Evolutionary conservation across 2,888 invertebrate species (phyloP).

Genomic region (Hirtodrosophila cameraria): DNA sequence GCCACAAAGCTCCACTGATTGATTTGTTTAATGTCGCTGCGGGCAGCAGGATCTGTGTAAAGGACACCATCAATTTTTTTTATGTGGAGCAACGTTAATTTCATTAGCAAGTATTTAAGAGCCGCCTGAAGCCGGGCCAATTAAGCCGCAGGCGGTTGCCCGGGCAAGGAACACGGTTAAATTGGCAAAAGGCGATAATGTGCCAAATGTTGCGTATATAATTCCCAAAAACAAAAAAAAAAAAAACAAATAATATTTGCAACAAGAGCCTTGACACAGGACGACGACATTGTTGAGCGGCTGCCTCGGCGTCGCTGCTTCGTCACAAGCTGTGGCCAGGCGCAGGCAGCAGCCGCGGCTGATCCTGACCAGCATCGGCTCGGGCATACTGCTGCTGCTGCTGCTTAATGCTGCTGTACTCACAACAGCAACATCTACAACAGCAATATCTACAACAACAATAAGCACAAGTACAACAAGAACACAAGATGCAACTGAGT

Average conservation of each 20-base stretch:
- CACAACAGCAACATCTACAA: slow-evolving; percentile 8
- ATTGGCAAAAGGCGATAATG: slow-evolving; percentile 54
- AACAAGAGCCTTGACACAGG: slow-evolving; percentile 61
- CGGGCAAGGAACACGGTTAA: slow-evolving; percentile 12
- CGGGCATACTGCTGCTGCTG: slow-evolving; percentile 44
- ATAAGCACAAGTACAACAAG: slow-evolving; percentile 2
- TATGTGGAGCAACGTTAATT: slow-evolving; percentile 65
- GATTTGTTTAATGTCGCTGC: slow-evolving; percentile 75
- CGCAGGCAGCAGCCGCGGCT: slow-evolving; percentile 65
- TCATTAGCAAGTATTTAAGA: slow-evolving; percentile 73
- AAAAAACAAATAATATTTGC: not conserved
- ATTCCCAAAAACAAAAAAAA: slow-evolving; percentile 18
- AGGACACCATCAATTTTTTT: slow-evolving; percentile 50
- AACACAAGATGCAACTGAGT: slow-evolving; percentile 53
- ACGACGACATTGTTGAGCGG: slow-evolving; percentile 69
- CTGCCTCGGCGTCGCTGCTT: slow-evolving; percentile 72
- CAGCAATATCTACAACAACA: slow-evolving; percentile 7
- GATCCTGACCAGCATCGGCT: slow-evolving; percentile 40
- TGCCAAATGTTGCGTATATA: slow-evolving; percentile 56
- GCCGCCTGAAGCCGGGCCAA: slow-evolving; percentile 24
- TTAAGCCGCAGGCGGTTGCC: slow-evolving; percentile 60
- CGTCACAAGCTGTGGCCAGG: slow-evolving; percentile 71
- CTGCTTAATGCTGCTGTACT: slow-evolving; percentile 10
- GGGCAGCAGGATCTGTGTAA: slow-evolving; percentile 27
- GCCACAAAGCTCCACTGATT: slow-evolving; percentile 70